Conservation (phyloP, 2,888 invertebrate genomes). For the Drosophila subquinaria region DNA sequence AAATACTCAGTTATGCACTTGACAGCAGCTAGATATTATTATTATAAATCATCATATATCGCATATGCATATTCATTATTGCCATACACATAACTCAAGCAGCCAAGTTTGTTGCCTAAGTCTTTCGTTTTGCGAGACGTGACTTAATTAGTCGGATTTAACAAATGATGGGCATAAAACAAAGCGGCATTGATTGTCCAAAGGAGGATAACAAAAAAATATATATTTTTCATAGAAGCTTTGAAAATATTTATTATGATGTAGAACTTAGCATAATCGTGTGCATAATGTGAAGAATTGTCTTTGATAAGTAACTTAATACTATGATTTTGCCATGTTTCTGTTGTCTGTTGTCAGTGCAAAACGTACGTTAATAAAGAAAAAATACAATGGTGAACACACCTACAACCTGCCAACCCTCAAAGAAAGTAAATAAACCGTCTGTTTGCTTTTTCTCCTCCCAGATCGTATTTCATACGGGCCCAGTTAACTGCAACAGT, state of each 20-base stretch:
- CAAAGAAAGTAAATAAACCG: constrained; percentile 30
- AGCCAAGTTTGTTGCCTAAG: constrained; percentile 65
- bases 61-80: constrained; percentile 21
- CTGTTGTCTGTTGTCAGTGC: not conserved
- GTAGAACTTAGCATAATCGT: not conserved
- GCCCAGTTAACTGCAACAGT: constrained; percentile 37
- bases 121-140: constrained; percentile 59
- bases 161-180: constrained; percentile 35
- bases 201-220: constrained; percentile 16
- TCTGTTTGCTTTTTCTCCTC: constrained; percentile 27
- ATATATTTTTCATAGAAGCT: not conserved
- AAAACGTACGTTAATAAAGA: constrained; percentile 24
- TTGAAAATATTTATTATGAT: not conserved
- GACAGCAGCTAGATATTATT: constrained; percentile 44
- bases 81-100: constrained; percentile 21
- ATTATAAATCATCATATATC: constrained; percentile 31
- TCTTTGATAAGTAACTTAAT: not conserved
- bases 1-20: constrained; percentile 46
- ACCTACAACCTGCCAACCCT: constrained; percentile 36
- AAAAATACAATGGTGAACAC: constrained; percentile 37
- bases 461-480: constrained; percentile 58
- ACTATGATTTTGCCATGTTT: not conserved
- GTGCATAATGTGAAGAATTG: not conserved
- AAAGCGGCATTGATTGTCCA: constrained; percentile 42
- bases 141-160: constrained; percentile 59